Evolutionary conservation across 2,797 vertebrate species (phyloP).

Genomic region (Uromys caudimaculatus): DNA sequence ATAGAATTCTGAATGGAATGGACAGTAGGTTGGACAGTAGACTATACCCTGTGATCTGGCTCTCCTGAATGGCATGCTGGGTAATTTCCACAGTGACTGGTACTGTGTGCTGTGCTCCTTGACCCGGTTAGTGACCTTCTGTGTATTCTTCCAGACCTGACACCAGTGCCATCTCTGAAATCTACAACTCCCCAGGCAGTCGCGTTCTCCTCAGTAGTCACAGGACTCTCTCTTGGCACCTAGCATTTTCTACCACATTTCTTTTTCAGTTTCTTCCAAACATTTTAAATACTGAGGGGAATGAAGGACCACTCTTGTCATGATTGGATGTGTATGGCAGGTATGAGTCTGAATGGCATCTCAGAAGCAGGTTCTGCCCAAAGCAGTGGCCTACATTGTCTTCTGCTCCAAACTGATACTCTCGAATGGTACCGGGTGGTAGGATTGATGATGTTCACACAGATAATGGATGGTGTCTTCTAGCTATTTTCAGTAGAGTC

Average conservation of each 20-base stretch:
- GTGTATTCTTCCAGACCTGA: background rate
- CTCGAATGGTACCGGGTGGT: background rate
- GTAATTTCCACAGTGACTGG: background rate
- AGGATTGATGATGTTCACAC: background rate
- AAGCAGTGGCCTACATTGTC: background rate
- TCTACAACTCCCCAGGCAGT: background rate
- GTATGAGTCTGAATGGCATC: background rate
- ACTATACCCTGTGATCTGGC: background rate
- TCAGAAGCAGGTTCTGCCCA: background rate
- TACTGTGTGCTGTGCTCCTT: background rate
- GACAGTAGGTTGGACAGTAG: background rate
- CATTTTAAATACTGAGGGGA: background rate
- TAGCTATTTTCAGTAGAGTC: background rate
- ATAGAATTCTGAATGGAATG: background rate
- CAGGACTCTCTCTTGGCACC: background rate
- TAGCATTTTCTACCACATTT: background rate
- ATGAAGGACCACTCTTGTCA: background rate
- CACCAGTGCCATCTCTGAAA: background rate
- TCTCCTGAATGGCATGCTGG: background rate
- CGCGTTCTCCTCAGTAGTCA: background rate
- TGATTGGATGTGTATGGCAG: background rate
- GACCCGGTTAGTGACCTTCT: background rate
- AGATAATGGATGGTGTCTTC: background rate
- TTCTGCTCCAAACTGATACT: background rate
- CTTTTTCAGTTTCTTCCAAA: constrained; percentile 2